phyloP scores from a whole-genome alignment of 1,140 invertebrate species.

The Dendroctonus ponderosae region DNA sequence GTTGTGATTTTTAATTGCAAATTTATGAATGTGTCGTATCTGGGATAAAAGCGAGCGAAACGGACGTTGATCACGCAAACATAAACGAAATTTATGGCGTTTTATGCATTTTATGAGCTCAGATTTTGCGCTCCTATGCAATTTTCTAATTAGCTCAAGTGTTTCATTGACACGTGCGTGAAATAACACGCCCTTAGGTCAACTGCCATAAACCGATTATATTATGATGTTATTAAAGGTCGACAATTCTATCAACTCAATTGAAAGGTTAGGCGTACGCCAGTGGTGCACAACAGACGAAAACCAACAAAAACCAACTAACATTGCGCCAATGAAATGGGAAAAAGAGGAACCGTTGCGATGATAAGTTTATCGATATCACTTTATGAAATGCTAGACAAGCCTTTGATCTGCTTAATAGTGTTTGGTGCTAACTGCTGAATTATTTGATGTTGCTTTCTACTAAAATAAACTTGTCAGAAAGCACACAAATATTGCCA shows the following conservation, averaged over 20 bases:
- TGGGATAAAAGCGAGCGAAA: constrained; percentile 10
- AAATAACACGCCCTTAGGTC: constrained; percentile 6
- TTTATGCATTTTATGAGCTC: constrained; percentile 3
- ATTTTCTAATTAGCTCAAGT: constrained; percentile 28
- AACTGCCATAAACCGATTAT: neutral
- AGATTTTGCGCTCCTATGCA: constrained; percentile 16
- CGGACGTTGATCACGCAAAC: constrained; percentile 8
- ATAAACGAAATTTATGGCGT: constrained; percentile 12
- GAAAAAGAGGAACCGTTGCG: constrained; percentile 1
- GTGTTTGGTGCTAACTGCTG: constrained; percentile 19
- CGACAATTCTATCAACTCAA: too few relatives aligned
- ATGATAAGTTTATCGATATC: constrained; percentile 8
- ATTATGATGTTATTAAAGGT: too few relatives aligned
- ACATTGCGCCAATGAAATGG: too few relatives aligned
- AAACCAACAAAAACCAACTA: too few relatives aligned
- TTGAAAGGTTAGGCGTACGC: too few relatives aligned
- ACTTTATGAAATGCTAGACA: neutral
- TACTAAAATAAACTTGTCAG: constrained; percentile 3
- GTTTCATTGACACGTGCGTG: constrained; percentile 22
- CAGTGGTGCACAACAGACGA: too few relatives aligned
- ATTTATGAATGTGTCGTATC: constrained; percentile 11
- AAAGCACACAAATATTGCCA: constrained; percentile 2
- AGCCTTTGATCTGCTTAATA: constrained; percentile 20
- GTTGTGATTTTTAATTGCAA: constrained; percentile 17
- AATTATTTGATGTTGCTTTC: constrained; percentile 19